Conservation (phyloP, 2,113 vertebrate genomes). For the Tringa solitaria region DNA sequence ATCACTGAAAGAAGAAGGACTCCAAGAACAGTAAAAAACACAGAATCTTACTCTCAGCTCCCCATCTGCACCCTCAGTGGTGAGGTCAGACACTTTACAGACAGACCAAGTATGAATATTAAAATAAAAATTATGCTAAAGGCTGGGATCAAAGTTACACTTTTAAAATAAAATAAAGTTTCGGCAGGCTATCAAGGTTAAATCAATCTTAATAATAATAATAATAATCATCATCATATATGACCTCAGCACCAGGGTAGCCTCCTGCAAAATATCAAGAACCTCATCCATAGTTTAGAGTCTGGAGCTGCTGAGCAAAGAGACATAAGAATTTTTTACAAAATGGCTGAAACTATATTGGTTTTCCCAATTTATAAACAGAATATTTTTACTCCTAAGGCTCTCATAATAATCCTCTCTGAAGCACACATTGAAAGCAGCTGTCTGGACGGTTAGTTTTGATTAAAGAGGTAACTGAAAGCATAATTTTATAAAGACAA, state of each 20-base stretch:
- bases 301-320: background rate
- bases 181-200: background rate
- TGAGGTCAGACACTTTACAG: background rate
- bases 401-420: background rate
- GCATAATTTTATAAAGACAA: background rate
- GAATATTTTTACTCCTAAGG: background rate
- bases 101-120: background rate
- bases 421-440: background rate
- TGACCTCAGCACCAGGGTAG: background rate
- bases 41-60: background rate
- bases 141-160: background rate
- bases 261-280: background rate
- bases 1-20: background rate
- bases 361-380: background rate
- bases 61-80: background rate
- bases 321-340: background rate
- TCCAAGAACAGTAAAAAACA: accelerated
- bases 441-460: background rate
- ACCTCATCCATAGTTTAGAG: background rate
- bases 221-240: background rate
- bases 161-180: background rate
- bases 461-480: background rate
- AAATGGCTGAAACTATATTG: background rate
- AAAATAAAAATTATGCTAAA: background rate
- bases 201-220: background rate